phyloP scores from a whole-genome alignment of 2,113 vertebrate genomes.

The Calonectris borealis region DNA sequence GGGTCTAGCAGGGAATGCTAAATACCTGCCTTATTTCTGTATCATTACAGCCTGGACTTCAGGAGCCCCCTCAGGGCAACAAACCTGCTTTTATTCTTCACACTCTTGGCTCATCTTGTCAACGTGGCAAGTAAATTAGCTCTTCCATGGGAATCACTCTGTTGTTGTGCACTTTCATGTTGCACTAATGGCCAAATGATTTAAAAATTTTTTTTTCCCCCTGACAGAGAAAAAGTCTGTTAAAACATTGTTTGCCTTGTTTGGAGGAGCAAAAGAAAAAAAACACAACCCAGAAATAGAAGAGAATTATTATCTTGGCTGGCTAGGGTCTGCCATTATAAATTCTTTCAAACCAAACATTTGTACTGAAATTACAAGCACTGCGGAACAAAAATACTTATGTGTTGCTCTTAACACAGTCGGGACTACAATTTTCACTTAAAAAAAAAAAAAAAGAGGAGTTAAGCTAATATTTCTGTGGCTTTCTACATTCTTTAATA shows the following conservation, averaged over 20 bases:
- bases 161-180: not conserved
- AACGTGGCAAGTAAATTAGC: conserved; percentile 11
- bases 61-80: not conserved
- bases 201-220: not conserved
- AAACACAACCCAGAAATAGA: not conserved
- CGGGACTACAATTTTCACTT: not conserved
- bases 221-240: not conserved
- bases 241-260: not conserved
- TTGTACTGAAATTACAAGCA: not conserved
- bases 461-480: not conserved
- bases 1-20: conserved; percentile 3
- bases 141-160: not conserved
- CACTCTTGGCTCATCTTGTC: not conserved
- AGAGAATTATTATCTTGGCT: not conserved
- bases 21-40: conserved; percentile 1
- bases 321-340: not conserved
- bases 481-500: not conserved
- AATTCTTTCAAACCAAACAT: not conserved
- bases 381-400: not conserved
- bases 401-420: not conserved
- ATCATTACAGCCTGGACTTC: not conserved
- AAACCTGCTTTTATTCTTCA: conserved; percentile 4
- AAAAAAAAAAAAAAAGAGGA: not conserved
- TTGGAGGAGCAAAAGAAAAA: not conserved
- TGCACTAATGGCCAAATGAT: not conserved